phyloP scores from a whole-genome alignment of 2,113 vertebrate genomes.

The Mirounga angustirostris region DNA sequence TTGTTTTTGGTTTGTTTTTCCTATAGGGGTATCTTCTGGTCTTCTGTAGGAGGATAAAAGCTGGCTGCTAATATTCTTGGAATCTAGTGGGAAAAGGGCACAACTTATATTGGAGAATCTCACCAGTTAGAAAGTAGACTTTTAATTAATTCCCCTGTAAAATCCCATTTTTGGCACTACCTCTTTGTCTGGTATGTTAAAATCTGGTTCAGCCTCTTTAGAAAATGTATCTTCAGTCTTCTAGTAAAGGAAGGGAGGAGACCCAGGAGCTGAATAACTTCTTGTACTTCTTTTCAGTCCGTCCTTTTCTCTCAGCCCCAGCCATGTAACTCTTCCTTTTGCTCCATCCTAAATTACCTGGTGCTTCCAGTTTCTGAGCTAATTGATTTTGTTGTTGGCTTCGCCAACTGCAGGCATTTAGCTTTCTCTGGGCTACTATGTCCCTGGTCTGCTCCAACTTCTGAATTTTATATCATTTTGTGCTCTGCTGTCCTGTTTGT shows the following conservation, averaged over 20 bases:
- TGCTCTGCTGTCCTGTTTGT: background rate
- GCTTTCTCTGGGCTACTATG: background rate
- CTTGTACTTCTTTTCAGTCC: background rate
- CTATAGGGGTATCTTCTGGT: background rate
- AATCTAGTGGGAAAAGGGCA: background rate
- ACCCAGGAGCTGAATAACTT: background rate
- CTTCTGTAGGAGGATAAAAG: background rate
- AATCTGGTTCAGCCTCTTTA: background rate
- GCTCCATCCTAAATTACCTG: background rate
- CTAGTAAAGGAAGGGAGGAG: background rate
- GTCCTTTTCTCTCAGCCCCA: background rate
- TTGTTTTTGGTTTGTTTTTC: background rate
- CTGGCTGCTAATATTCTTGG: background rate
- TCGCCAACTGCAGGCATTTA: background rate
- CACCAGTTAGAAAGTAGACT: background rate
- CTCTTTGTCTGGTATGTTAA: background rate
- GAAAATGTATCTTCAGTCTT: background rate
- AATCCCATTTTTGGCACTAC: background rate
- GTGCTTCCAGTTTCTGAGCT: background rate
- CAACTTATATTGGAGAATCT: background rate
- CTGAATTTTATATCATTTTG: background rate
- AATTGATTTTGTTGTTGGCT: background rate
- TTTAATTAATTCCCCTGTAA: background rate
- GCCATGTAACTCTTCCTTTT: background rate
- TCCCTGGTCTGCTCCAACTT: background rate